Evolutionary conservation across 2,113 vertebrate genomes (phyloP), one percentile per base, ranked within the genome.

Genomic region (Vulpes ferrilata): DNA sequence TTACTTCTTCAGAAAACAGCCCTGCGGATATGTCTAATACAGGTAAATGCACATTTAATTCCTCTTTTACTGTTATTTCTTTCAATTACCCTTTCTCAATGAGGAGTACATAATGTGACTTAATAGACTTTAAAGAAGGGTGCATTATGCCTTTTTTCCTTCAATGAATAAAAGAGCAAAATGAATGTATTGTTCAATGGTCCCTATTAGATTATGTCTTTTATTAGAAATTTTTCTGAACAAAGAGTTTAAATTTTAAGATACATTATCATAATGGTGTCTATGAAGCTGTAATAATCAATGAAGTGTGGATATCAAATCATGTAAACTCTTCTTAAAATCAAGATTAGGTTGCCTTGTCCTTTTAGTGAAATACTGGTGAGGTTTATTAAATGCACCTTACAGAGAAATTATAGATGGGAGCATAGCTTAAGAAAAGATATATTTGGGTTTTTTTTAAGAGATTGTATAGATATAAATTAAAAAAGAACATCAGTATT

Each of bases 31-130:
- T 95, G 9, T 85, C 98, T 96, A 98, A 97, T 96, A 81, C 98
- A 5, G 99, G 99, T 99, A 99, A 98, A 96, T 95, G 90, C 83
- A 96, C 59, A 90, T 96, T 98, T 96, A 62, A 98, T 98, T 98
- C 92, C 67, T 92, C 73, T 90, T 90, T 86, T 67, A 76, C 38
- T 87, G 71, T 93, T 90, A 25, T 89, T 80, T 98, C 17, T 96
- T 97, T 79, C 93, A 94, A 5, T 97, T 98, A 55, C 64, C 95
- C 60, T 84, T 81, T 97, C 35, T 94, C 83, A 95, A 76, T 94
- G 84, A 96, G 38, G 9, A 64, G n/a, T 82, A 51, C 67, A 9
- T 76, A 97, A 92, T 97, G 60, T 96, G 90, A 92, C 95, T 98
- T 30, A 22, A 13, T 48, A 96, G 60, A 22, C 87, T 96, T 98